A percentile compares a stretch with the other conserved stretches of the same genome.
Conservation (phyloP, 2,797 vertebrate species). For the Cyprinella venusta region DNA sequence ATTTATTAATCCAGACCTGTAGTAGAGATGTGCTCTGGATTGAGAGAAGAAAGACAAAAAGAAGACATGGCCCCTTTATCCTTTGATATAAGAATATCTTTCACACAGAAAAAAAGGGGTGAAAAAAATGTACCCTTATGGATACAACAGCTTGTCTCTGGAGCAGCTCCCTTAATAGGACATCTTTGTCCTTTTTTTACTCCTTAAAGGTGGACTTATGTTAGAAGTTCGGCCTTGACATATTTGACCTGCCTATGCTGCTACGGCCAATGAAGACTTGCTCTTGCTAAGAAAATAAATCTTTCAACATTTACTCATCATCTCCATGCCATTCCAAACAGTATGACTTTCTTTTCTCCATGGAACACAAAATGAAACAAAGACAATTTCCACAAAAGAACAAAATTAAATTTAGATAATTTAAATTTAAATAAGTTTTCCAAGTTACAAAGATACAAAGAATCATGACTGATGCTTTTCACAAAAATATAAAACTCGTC, state of each 20-base stretch:
- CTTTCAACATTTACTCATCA: not conserved
- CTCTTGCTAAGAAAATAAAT: not conserved
- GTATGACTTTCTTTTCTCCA: not conserved
- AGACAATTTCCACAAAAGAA: not conserved
- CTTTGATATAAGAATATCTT: not conserved
- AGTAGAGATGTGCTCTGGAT: conserved; percentile 8
- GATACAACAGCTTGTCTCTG: no score
- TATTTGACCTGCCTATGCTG: not conserved
- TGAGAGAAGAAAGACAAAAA: not conserved
- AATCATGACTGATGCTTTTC: no score
- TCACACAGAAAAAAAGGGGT: no score
- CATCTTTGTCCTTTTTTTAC: no score
- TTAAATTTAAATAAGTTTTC: no score
- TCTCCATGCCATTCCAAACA: not conserved
- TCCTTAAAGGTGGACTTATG: no score
- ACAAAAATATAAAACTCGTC: no score
- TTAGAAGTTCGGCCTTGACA: not conserved
- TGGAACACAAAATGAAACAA: not conserved
- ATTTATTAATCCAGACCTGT: conserved; percentile 9
- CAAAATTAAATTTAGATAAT: not conserved
- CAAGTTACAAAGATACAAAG: no score
- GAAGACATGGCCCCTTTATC: not conserved
- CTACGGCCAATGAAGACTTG: not conserved
- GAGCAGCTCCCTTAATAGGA: no score
- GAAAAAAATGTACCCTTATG: no score